Percentiles rank a stretch among this genome's conserved stretches.
Conservation (phyloP, 2,113 vertebrate genomes). For the Origma solitaria region DNA sequence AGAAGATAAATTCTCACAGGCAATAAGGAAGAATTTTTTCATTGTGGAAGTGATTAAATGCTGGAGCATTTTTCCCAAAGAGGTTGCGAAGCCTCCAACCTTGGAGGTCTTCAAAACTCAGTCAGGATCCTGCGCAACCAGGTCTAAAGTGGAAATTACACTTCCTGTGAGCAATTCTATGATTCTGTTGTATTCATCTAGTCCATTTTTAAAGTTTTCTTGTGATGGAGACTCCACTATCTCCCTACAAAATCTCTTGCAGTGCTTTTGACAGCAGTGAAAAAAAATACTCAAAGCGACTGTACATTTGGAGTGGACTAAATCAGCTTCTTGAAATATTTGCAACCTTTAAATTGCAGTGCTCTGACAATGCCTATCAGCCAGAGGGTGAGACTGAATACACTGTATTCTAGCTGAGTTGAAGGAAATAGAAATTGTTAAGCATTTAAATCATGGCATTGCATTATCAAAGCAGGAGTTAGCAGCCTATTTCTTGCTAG, state of each 20-base stretch:
- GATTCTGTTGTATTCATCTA: neutral
- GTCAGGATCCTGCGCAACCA: neutral
- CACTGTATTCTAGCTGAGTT: neutral
- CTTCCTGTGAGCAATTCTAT: neutral
- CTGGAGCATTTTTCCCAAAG: neutral
- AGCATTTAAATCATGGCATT: neutral
- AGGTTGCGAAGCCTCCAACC: neutral
- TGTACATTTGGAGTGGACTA: neutral
- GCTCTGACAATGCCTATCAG: neutral
- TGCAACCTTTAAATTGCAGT: neutral
- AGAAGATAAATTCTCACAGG: neutral
- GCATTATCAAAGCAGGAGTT: neutral
- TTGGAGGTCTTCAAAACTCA: neutral
- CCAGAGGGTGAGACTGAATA: neutral
- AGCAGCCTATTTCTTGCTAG: neutral
- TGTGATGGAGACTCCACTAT: neutral
- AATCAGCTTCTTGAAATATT: neutral
- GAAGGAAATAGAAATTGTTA: neutral
- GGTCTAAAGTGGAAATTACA: neutral
- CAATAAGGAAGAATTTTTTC: neutral
- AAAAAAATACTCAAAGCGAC: neutral
- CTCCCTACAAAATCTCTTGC: neutral
- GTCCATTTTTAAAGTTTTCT: neutral
- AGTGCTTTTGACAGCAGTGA: neutral
- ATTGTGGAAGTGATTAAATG: accelerated